A percentile compares a stretch with the other conserved stretches of the same genome.
phyloP scores from a whole-genome alignment of 2,113 vertebrate species.

The Barnardius zonarius region DNA sequence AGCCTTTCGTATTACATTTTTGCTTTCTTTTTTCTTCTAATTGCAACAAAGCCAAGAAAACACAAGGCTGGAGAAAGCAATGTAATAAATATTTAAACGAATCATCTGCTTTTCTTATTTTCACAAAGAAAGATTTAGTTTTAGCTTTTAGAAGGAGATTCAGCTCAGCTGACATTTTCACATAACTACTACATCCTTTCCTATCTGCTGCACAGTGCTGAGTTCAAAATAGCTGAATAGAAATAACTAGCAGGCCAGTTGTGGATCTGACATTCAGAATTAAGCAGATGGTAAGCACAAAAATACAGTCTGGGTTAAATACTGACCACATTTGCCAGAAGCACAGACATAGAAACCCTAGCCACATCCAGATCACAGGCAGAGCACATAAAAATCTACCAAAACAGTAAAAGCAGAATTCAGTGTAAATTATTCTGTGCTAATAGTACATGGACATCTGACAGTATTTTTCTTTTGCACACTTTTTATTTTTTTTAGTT shows the following conservation, averaged over 20 bases:
- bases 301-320: slow-evolving; percentile 68
- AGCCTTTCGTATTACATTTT: neutral
- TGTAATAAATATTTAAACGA: neutral
- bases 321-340: slow-evolving; percentile 64
- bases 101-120: neutral
- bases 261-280: slow-evolving; percentile 67
- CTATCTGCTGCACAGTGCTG: neutral
- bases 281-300: slow-evolving; percentile 64
- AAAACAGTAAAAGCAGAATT: slow-evolving; percentile 25
- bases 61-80: neutral
- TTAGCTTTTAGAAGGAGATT: neutral
- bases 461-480: slow-evolving; percentile 57
- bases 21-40: neutral
- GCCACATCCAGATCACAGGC: slow-evolving; percentile 48
- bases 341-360: slow-evolving; percentile 52
- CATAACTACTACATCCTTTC: neutral
- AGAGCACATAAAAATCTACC: slow-evolving; percentile 50
- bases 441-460: slow-evolving; percentile 53
- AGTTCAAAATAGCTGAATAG: slow-evolving; percentile 47
- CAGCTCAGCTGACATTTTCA: slow-evolving; percentile 27
- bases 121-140: neutral
- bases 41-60: neutral
- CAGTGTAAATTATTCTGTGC: slow-evolving; percentile 41
- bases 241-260: slow-evolving; percentile 57
- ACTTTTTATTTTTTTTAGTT: neutral